Percentiles rank a stretch among this genome's conserved stretches.
These are phyloP conservation scores for Pangasius krempfi DNA, from an alignment of 2,797 vertebrate genomes.

Conservation along the genomic window DNA sequence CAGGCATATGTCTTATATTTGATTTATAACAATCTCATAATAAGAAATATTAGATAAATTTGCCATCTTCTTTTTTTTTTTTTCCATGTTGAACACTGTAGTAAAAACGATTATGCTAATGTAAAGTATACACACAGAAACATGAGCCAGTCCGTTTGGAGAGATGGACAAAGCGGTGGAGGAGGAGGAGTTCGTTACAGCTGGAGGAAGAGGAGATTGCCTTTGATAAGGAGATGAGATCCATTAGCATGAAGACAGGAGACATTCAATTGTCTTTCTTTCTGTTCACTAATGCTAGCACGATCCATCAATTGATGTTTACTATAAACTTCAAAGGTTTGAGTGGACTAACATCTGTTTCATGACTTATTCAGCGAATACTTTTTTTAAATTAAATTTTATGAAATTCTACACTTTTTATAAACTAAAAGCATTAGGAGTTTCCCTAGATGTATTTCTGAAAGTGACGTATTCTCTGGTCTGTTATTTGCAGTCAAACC, in stretches of 20 bases:
- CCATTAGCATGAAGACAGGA: constrained; percentile 12
- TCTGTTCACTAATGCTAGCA: not conserved
- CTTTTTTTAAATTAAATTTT: not conserved
- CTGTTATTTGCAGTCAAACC: not conserved
- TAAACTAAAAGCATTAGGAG: not conserved
- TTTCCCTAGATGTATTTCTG: not conserved
- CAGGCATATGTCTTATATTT: not conserved
- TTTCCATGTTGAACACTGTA: not conserved
- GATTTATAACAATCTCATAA: not conserved
- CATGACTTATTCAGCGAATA: not conserved
- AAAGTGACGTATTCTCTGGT: not conserved
- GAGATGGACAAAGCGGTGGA: not conserved
- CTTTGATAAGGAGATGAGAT: constrained; percentile 1
- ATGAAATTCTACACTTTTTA: not conserved
- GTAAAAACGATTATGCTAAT: not conserved
- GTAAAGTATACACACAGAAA: not conserved
- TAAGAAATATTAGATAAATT: not conserved
- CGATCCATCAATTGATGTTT: not conserved
- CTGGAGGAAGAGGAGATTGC: constrained; percentile 20
- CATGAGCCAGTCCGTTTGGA: not conserved
- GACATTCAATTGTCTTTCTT: not conserved
- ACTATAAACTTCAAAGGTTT: constrained; percentile 1
- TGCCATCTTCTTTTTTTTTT: not conserved
- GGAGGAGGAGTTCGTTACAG: not conserved
- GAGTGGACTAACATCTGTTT: not conserved